Evolutionary conservation across 1,140 invertebrate genomes (phyloP), one percentile per base, ranked within the genome.

Genomic region (Pseudomyrmex flavicornis): DNA sequence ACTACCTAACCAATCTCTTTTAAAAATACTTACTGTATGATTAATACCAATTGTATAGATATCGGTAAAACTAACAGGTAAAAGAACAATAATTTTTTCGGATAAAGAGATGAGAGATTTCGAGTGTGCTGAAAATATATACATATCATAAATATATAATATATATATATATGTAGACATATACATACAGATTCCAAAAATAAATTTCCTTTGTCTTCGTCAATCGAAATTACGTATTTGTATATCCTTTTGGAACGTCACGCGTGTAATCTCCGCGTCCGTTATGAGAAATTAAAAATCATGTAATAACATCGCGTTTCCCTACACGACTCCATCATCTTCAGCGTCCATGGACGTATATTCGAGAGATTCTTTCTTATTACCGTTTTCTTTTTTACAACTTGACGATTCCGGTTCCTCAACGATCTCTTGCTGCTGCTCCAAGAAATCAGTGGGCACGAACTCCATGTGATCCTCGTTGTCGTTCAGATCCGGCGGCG

Each of bases 381-480:
- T 69, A 22, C 10, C 80, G 75, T 35, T 35, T 35, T 87, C 88
- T 46, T 88, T 92, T 70, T 89, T 91, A 46, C 89, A 91, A 54
- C 89, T 89, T 1, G 85, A 35, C 35, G 35, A 84, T 46, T 94
- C 93, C 5, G 89, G 84, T 63, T 94, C 94, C 48, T 94, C 94
- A 5, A 92, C 87, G 46, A 94, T 94, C 12, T 93, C 93, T 20
- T 94, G 94, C 90, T 94, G 93, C 63, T 94, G 94, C 13, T 94
- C 94, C 20, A 94, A 84, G 86, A 94, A 94, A 74, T 94, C 94
- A 8, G 94, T 93, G 7, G 94, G 94, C 68, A 94, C 93, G 65
- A 94, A 94, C 90, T 94, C 94, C 92, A 94, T 93, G 22, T 94
- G 93, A 35, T 94, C 93, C 26, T 94, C 93, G 12, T 84, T 87